A percentile compares a stretch with the other conserved stretches of the same genome.
These are phyloP conservation scores for Gorsachius magnificus DNA, from an alignment of 2,797 vertebrate species.

Conservation along the genomic window DNA sequence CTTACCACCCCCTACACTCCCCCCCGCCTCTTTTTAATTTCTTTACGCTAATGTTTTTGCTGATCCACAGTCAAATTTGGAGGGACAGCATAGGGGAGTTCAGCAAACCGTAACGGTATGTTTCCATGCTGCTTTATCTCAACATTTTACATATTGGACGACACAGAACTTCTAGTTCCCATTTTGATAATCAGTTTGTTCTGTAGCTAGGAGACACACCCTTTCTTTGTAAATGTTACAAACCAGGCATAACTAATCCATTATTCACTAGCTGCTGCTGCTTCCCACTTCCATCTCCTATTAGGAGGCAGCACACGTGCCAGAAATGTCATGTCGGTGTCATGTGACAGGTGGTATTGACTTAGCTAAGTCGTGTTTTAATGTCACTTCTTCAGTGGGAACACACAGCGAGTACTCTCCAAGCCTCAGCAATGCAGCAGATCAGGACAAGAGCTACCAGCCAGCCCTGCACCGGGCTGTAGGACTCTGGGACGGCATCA, in stretches of 20 bases:
- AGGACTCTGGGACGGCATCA: neutral
- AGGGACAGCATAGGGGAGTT: neutral
- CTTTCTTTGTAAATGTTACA: constrained; percentile 10
- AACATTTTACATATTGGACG: neutral
- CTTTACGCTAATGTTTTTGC: neutral
- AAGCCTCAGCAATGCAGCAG: neutral
- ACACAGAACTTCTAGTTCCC: neutral
- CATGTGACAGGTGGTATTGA: constrained; percentile 36
- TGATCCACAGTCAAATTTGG: neutral
- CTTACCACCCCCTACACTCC: neutral
- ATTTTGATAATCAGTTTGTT: constrained; percentile 3
- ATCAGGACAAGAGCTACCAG: neutral
- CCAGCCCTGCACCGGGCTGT: neutral
- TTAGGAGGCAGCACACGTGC: neutral
- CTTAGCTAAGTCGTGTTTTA: neutral
- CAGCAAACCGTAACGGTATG: neutral
- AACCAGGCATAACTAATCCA: constrained; percentile 38
- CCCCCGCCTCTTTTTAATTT: neutral
- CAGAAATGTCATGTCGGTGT: constrained; percentile 36
- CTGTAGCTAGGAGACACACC: constrained; percentile 36
- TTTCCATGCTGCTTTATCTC: neutral
- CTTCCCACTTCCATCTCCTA: constrained; percentile 49
- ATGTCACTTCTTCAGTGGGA: neutral
- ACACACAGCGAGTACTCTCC: neutral
- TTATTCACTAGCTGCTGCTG: constrained; percentile 49